Base-by-base conservation (phyloP, 2,797 vertebrate species). In the Bradypodion pumilum region DNA sequence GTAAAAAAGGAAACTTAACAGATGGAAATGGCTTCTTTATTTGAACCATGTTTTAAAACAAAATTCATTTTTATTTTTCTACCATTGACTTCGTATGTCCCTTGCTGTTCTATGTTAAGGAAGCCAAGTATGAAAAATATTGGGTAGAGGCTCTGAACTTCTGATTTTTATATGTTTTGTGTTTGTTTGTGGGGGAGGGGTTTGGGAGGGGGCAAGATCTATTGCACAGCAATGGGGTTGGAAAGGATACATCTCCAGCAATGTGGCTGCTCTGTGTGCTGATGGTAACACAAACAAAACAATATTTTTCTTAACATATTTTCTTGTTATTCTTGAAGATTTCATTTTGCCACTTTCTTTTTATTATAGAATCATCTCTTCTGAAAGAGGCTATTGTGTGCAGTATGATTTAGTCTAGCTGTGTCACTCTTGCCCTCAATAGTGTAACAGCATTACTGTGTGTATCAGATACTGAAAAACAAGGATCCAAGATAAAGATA, bases 251-350 rank as follows among this genome's bases (percentile, higher is more conserved):
- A 46, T 19, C 42, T 65, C 69, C 25, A 85, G n/a, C 62, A 86
- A 52, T 0, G 87, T 35, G n/a, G 49, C 42, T 77, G 85, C 35
- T 78, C 25, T 73, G 56, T 44, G 21, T n/a, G 32, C 27, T 60
- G n/a, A 70, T 60, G 5, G 1, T 19, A 60, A 78, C 73, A n/a
- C 40, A 72, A 81, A 5, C 35, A 25, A 74, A 59, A 79, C 62
- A 1, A 79, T 84, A 69, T 69, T 84, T 25, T 77, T 82, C 72
- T 78, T 59, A 87, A 90, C 25, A 52, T 21, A 7, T 29, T 35
- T 46, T 12, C 46, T 49, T 49, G 25, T 69, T 68, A 35, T 56
- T 68, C 46, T 74, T 68, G 40, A 77, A 29, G 1, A 35, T 16
- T 77, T 78, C n/a, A 29, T 40, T 40, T 59, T 15, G 29, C 52